Percentiles rank a stretch among this genome's conserved stretches.
phyloP scores from a whole-genome alignment of 2,113 vertebrate species.

The Platysternon megacephalum region DNA sequence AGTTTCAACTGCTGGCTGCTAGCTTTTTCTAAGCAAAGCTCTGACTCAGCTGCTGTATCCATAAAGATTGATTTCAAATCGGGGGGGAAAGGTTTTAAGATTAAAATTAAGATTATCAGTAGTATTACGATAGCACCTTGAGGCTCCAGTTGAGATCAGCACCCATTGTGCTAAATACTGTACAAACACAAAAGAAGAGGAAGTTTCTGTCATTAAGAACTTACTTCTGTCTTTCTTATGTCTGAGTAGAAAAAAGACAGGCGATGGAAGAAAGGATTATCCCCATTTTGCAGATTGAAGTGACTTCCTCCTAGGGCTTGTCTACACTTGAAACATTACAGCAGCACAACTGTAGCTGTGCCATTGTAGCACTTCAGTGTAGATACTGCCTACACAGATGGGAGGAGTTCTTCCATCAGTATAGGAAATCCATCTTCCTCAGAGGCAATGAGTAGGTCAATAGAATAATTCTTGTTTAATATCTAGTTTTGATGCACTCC shows the following conservation, averaged over 20 bases:
- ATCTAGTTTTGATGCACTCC: not conserved
- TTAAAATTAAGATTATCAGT: not conserved
- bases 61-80: not conserved
- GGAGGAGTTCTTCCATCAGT: no score
- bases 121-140: not conserved
- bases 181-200: not conserved
- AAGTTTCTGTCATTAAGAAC: not conserved
- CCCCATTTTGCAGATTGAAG: not conserved
- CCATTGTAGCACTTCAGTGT: not conserved
- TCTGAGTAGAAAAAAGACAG: not conserved
- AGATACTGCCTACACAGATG: not conserved
- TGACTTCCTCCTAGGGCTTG: not conserved
- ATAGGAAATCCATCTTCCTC: not conserved
- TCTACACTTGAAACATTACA: not conserved
- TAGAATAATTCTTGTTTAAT: not conserved
- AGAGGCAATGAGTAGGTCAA: not conserved
- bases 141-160: not conserved
- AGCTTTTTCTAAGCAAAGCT: not conserved
- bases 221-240: not conserved
- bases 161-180: not conserved
- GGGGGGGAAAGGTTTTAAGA: not conserved
- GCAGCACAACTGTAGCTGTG: no score
- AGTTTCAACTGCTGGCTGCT: not conserved
- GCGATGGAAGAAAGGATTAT: not conserved
- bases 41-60: not conserved